Evolutionary conservation across 2,888 invertebrate species (phyloP).

Genomic region (Diarsia dahlii): DNA sequence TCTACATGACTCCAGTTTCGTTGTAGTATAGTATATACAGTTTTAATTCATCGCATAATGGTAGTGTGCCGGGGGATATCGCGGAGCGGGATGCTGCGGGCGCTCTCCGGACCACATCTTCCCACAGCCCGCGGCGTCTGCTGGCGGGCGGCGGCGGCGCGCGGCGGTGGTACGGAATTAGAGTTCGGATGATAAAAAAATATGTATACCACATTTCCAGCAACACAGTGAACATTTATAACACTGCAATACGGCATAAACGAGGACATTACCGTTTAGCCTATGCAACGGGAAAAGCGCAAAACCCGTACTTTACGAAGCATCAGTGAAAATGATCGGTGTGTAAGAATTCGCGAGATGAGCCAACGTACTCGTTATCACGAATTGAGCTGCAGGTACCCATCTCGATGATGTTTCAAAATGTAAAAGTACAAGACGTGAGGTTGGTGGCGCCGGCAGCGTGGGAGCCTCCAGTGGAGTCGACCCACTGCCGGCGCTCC

Average conservation of each 20-base stretch:
- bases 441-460: constrained; percentile 54
- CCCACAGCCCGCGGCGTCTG: constrained; percentile 46
- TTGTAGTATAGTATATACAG: constrained; percentile 40
- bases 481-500: constrained; percentile 70
- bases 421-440: constrained; percentile 70
- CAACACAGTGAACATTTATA: constrained; percentile 14
- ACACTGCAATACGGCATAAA: neutral
- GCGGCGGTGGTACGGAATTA: constrained; percentile 49
- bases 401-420: constrained; percentile 60
- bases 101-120: constrained; percentile 50
- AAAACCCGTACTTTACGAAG: constrained; percentile 14
- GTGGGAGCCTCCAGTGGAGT: constrained; percentile 68
- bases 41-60: constrained; percentile 63
- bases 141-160: constrained; percentile 31
- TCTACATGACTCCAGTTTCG: constrained; percentile 13
- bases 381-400: constrained; percentile 45
- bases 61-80: constrained; percentile 41
- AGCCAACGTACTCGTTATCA: constrained; percentile 25
- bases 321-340: constrained; percentile 33
- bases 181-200: constrained; percentile 37
- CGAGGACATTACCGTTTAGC: constrained; percentile 1
- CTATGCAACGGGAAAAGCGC: neutral
- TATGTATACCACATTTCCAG: constrained; percentile 2
- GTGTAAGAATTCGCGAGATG: constrained; percentile 11
- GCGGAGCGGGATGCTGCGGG: constrained; percentile 45